Conservation (phyloP, 2,797 vertebrate species). For the Leucoraja ocellata region DNA sequence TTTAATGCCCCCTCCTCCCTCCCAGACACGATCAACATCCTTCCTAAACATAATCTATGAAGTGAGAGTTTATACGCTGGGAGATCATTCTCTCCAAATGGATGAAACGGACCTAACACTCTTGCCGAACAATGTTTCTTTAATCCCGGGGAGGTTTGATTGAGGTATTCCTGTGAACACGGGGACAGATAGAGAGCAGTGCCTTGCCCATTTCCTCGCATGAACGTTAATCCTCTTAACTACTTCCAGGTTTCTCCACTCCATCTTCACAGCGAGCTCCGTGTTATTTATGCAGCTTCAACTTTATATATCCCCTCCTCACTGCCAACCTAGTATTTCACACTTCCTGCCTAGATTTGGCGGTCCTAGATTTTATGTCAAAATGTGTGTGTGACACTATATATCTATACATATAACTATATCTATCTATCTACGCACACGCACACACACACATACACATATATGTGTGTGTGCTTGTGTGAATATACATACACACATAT, state of each 20-base stretch:
- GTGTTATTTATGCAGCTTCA: slow-evolving; percentile 13
- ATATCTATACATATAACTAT: no score
- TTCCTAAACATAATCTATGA: neutral
- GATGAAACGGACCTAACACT: neutral
- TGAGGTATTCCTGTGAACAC: neutral
- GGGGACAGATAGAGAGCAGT: slow-evolving; percentile 18
- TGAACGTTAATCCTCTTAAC: slow-evolving; percentile 31
- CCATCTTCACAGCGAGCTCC: neutral
- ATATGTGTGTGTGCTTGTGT: no score
- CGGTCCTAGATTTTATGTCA: neutral
- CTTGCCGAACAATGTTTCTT: neutral
- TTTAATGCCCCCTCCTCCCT: neutral
- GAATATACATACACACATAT: no score
- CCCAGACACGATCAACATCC: neutral
- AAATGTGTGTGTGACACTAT: neutral
- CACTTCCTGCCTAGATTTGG: neutral
- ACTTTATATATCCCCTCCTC: neutral
- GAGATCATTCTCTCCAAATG: neutral
- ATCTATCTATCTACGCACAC: no score
- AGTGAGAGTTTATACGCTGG: neutral
- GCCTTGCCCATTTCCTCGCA: slow-evolving; percentile 6
- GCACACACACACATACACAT: no score
- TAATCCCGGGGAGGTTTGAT: neutral
- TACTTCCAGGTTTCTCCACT: slow-evolving; percentile 20
- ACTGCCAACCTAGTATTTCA: neutral